Conservation (phyloP, 2,797 vertebrate genomes). For the Epinephelus awoara region DNA sequence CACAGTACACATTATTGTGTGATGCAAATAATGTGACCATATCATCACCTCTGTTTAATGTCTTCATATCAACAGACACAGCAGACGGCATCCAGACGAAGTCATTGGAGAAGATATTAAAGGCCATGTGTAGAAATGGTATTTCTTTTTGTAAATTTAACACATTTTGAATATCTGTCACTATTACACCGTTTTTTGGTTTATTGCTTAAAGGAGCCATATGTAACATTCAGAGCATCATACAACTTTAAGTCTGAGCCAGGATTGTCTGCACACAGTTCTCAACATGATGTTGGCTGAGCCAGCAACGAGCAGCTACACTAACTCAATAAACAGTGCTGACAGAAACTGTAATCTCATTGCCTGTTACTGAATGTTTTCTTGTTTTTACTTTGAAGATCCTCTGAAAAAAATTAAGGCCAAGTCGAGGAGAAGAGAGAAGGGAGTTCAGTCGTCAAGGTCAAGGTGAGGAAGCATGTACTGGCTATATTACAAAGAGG, state of each 20-base stretch:
- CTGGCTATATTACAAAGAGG: neutral
- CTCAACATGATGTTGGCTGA: too few species aligned
- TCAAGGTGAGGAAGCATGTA: slow-evolving; percentile 30
- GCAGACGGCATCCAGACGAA: neutral
- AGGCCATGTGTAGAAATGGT: neutral
- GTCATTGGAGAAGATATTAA: neutral
- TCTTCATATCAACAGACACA: neutral
- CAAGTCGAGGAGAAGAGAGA: neutral
- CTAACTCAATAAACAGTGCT: too few species aligned
- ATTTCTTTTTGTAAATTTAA: neutral
- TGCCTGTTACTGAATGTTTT: neutral
- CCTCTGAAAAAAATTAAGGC: slow-evolving; percentile 8
- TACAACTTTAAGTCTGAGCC: too few species aligned
- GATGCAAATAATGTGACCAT: neutral
- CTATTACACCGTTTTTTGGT: neutral
- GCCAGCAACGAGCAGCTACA: too few species aligned
- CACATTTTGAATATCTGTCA: neutral
- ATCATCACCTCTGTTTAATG: neutral
- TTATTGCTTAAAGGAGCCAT: neutral
- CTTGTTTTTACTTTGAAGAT: slow-evolving; percentile 28
- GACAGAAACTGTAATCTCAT: neutral
- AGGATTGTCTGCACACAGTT: too few species aligned
- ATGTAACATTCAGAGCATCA: too few species aligned
- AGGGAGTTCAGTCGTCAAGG: neutral
- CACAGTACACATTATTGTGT: neutral